Percentiles rank a stretch among this genome's conserved stretches.
Conservation (phyloP, 2,797 vertebrate genomes). For the Rhinella marina region DNA sequence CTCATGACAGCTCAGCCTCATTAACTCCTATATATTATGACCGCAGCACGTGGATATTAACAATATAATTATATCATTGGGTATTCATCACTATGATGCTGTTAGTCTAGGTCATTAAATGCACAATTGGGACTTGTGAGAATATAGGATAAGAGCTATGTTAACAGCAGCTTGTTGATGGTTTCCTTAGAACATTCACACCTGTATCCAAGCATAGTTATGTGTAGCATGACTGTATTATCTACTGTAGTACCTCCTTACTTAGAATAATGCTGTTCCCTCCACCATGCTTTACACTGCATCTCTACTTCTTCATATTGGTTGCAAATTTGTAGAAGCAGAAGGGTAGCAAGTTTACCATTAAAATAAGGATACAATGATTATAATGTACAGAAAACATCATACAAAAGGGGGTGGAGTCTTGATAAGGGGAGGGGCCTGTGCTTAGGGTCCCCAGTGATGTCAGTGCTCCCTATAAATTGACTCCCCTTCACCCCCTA, state of each 20-base stretch:
- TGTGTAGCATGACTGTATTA: neutral
- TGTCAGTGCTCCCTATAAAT: neutral
- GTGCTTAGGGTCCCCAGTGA: neutral
- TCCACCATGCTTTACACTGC: too few species aligned
- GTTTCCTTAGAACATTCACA: neutral
- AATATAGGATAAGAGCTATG: neutral
- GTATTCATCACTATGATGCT: neutral
- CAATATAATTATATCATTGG: neutral
- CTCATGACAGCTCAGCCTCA: neutral
- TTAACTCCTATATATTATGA: too few species aligned
- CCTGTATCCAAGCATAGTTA: too few species aligned
- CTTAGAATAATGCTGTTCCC: too few species aligned
- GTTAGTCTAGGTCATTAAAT: neutral
- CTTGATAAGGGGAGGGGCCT: neutral
- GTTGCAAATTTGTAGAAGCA: neutral
- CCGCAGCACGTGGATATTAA: too few species aligned
- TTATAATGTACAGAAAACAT: too few species aligned
- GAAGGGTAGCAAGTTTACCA: neutral
- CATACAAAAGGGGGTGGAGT: too few species aligned
- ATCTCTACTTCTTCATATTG: neutral
- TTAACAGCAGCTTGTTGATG: neutral
- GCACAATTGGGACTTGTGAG: neutral
- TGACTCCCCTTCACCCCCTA: neutral
- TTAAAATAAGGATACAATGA: neutral
- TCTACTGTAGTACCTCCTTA: neutral